A percentile compares a stretch with the other conserved stretches of the same genome.
These are phyloP conservation scores for Vireo griseus DNA, from an alignment of 2,797 vertebrate genomes.

Conservation along the genomic window DNA sequence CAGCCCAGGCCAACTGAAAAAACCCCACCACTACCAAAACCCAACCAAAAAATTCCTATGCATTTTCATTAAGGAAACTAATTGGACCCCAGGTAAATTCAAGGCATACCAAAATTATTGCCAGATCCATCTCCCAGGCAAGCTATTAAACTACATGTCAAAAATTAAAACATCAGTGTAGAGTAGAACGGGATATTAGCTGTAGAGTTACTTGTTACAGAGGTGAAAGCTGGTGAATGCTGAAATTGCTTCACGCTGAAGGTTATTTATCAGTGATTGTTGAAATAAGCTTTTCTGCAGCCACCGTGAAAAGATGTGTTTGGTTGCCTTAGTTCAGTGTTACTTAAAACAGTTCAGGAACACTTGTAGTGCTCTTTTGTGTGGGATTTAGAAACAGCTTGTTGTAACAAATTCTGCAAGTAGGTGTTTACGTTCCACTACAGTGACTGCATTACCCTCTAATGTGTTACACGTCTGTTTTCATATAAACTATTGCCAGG, in stretches of 20 bases:
- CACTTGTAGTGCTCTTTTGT: neutral
- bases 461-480: neutral
- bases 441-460: neutral
- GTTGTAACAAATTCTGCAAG: neutral
- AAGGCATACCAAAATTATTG: neutral
- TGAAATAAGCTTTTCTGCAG: neutral
- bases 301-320: neutral
- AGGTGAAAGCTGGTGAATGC: neutral
- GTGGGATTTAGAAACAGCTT: neutral
- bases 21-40: accelerated
- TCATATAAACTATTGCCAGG: neutral
- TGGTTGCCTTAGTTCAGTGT: neutral
- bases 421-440: neutral
- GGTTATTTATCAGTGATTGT: neutral
- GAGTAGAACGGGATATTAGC: neutral
- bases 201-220: neutral
- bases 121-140: neutral
- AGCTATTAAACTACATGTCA: neutral
- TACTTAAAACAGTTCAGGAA: neutral
- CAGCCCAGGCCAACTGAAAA: neutral
- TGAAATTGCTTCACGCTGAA: neutral
- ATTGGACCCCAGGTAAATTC: neutral
- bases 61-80: neutral
- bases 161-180: neutral
- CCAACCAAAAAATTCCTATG: neutral